Evolutionary conservation across 2,797 vertebrate genomes (phyloP).

Genomic region (Sarcophilus harrisii): DNA sequence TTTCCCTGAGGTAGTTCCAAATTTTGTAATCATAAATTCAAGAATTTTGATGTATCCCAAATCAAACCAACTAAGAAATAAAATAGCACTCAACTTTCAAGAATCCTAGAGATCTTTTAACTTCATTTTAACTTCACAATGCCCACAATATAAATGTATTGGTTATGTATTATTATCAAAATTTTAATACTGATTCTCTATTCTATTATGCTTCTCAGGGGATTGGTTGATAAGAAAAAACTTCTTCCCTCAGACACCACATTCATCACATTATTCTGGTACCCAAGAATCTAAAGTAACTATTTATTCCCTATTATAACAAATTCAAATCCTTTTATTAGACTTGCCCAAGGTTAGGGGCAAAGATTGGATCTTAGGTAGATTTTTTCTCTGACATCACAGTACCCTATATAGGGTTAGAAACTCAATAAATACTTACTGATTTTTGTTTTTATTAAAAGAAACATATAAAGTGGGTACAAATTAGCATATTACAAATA

Average conservation of each 20-base stretch:
- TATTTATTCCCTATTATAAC: background rate
- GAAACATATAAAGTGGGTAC: no score
- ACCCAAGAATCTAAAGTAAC: background rate
- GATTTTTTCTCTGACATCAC: no score
- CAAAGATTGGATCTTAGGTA: no score
- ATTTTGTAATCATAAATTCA: background rate
- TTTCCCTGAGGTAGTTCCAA: background rate
- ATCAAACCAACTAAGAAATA: background rate
- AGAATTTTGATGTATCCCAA: background rate
- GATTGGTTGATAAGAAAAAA: background rate
- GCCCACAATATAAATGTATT: no score
- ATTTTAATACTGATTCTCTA: background rate
- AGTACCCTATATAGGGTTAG: no score
- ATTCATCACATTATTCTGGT: constrained; percentile 8
- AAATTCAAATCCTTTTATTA: background rate
- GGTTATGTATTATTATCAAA: background rate
- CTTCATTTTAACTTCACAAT: background rate
- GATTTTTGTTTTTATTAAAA: no score
- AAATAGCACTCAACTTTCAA: background rate
- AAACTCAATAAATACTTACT: no score
- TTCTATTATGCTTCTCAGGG: background rate
- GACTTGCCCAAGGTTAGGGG: background rate
- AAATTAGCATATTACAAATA: no score
- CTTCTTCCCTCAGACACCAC: constrained; percentile 9
- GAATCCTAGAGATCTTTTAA: background rate